Conservation (phyloP, 2,888 invertebrate species). For the Steromphala cineraria region DNA sequence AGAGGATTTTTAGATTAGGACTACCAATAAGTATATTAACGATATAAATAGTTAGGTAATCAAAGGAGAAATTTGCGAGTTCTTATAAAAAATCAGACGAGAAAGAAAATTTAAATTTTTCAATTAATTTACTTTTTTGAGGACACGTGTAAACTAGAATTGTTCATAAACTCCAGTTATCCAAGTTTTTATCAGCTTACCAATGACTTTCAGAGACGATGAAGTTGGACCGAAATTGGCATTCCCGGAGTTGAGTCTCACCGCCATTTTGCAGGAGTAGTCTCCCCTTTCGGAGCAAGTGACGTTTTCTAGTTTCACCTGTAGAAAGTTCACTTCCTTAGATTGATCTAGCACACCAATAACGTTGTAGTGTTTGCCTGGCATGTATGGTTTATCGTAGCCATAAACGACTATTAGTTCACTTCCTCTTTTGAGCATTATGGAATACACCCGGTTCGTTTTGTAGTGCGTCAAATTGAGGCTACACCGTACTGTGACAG, state of each 20-base stretch:
- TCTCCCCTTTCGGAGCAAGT: background rate
- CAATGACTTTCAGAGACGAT: too few relatives aligned
- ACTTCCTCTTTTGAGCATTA: background rate
- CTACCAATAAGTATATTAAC: too few relatives aligned
- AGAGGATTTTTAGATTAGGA: too few relatives aligned
- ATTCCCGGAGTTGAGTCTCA: background rate
- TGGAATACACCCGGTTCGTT: background rate
- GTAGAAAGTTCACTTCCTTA: background rate
- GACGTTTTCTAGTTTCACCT: background rate
- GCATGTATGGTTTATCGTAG: background rate
- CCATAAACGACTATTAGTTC: background rate
- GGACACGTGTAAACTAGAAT: too few relatives aligned
- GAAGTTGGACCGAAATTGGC: too few relatives aligned
- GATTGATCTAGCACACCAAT: background rate
- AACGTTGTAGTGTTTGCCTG: background rate
- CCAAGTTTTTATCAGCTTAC: too few relatives aligned
- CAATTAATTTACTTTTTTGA: too few relatives aligned
- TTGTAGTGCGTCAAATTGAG: background rate
- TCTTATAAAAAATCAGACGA: too few relatives aligned
- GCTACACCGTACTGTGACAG: background rate
- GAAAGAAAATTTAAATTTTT: too few relatives aligned
- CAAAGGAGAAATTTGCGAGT: too few relatives aligned
- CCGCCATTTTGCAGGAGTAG: background rate
- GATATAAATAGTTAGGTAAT: too few relatives aligned
- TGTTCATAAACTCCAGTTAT: too few relatives aligned